Evolutionary conservation across 2,797 vertebrate genomes (phyloP).

Genomic region (Neosilurus mollespiculum): DNA sequence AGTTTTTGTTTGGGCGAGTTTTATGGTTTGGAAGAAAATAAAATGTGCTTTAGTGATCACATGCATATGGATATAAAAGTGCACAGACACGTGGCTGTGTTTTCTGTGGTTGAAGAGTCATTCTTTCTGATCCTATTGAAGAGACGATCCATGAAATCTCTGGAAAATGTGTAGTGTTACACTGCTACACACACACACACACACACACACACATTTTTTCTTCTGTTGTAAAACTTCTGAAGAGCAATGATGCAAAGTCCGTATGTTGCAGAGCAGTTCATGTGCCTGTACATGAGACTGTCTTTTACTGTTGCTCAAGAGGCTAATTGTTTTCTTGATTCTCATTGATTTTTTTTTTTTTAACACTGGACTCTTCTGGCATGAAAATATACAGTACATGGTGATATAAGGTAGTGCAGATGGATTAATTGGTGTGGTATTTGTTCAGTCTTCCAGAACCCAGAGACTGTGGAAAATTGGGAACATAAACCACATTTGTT

Average conservation of each 20-base stretch:
- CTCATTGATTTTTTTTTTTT: background rate
- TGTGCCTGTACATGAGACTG: background rate
- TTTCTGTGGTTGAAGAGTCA: conserved; percentile 6
- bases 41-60: conserved; percentile 22
- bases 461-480: conserved; percentile 37
- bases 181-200: background rate
- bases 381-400: background rate
- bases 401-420: conserved; percentile 24
- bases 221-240: background rate
- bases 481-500: conserved; percentile 51
- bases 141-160: background rate
- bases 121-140: background rate
- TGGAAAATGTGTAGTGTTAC: background rate
- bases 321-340: too few species aligned
- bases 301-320: background rate
- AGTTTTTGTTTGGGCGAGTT: conserved; percentile 15
- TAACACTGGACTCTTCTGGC: background rate
- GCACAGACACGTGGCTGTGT: conserved; percentile 15
- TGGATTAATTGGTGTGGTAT: conserved; percentile 17
- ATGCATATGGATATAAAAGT: conserved; percentile 23
- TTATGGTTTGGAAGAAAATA: conserved; percentile 28
- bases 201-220: background rate
- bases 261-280: background rate
- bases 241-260: background rate
- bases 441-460: conserved; percentile 19